Evolutionary conservation across 1,140 invertebrate species (phyloP), one percentile per base, ranked within the genome.

Genomic region (Cydia amplana): DNA sequence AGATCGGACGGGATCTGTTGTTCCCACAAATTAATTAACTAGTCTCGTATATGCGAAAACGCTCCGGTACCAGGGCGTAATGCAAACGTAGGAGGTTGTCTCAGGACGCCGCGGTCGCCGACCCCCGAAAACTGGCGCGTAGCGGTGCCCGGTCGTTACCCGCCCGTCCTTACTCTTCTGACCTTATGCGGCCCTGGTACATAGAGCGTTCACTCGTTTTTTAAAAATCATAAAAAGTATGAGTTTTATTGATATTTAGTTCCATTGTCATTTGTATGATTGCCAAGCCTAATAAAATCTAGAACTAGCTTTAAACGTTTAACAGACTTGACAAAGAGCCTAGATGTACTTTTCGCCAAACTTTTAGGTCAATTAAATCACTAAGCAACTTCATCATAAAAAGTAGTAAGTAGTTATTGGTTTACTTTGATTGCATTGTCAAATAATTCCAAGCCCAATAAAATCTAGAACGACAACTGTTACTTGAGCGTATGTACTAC

Each of bases 61-160:
- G 73, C 28, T 67, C 67, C 25, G 76, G 82, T 90, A 91, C 89
- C 84, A 91, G 87, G 88, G 85, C 82, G 76, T 40, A 81, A 90
- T 84, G 78, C 73, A 75, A 75, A 77, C 77, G 81, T 88, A 88
- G 83, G 84, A 87, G 88, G 83, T 79, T 74, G 82, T 83, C 81
- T 84, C 82, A 87, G 88, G 87, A 88, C 88, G 87, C 81, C 82
- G 83, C 80, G 88, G 85, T 91, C 90, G 86, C 79, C 85, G 88
- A 91, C 86, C 90, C 88, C 88, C 90, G 84, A 91, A 73, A 90
- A 88, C 85, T 89, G 87, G 88, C 87, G 87, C 87, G 89, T 89
- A 91, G 90, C 90, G 89, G 87, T 91, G 88, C 87, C 89, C 90
- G 90, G 90, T 91, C 89, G 87, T 92, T 92, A 92, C 88, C 89